Evolutionary conservation across 2,113 vertebrate genomes (phyloP), one percentile per base, ranked within the genome.

Genomic region (Puffinus mauretanicus): DNA sequence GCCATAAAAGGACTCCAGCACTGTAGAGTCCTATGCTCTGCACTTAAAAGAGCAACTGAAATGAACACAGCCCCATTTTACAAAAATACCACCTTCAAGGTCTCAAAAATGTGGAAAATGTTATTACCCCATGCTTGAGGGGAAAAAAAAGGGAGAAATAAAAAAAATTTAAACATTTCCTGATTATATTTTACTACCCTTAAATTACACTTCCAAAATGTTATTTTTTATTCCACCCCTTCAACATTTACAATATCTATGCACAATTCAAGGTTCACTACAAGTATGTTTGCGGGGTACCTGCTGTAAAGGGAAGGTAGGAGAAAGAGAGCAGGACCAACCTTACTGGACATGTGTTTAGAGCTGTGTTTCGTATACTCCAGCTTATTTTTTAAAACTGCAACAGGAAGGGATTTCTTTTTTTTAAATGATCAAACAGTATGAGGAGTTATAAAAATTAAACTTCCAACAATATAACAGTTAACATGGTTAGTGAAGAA

Each of bases 51-150:
- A 90, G 51, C 0, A 11, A 85, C 46, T 77, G 73, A 88, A 80
- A 90, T 19, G 70, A 95, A 92, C 87, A 91, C 60, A 92, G 86
- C 17, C 34, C 71, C 20, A n/a, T 96, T 91, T 86, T 80, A 86
- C 60, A 96, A 81, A 94, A 95, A 95, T 67, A 58, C 58, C 89
- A 80, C 67, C 70, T 86, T 91, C 54, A 52, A 93, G 42, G 40
- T 82, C 79, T 88, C 88, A 88, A 46, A 88, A 94, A 86, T 24
- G 14, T 80, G 52, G 60, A 83, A 82, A 88, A 81, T 44, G 21
- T 85, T 85, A 73, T 67, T 82, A 86, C 16, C 66, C 82, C 40
- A 49, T 38, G 61, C 22, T 47, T 54, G 34, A 14, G 58, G 55
- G 29, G 42, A 25, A 4, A 7, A 55, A 52, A 47, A 77, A 8